Percentiles rank a stretch among this genome's conserved stretches.
Evolutionary conservation across 2,888 invertebrate species (phyloP).

Genomic region (Sepiola atlantica): DNA sequence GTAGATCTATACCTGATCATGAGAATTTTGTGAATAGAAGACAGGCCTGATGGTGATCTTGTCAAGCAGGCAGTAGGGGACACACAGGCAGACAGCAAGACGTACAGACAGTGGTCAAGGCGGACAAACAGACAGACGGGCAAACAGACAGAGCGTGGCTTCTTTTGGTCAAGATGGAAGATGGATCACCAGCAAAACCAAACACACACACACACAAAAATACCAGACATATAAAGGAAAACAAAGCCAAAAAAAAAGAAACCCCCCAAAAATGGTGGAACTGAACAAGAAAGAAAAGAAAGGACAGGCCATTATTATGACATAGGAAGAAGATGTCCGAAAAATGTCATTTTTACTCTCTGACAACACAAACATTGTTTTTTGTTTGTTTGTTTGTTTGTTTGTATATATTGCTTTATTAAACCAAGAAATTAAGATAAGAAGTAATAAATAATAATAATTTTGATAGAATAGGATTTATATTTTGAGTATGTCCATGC

Average conservation of each 20-base stretch:
- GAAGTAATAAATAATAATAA: too few relatives aligned
- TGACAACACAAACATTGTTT: constrained; percentile 3
- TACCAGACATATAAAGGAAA: neutral
- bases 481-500: neutral
- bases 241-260: neutral
- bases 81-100: constrained; percentile 32
- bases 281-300: neutral
- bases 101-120: constrained; percentile 32
- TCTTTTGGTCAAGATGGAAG: constrained; percentile 13
- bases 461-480: neutral
- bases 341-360: constrained; percentile 18
- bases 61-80: constrained; percentile 19
- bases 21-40: constrained; percentile 2
- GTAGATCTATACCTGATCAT: constrained; percentile 19
- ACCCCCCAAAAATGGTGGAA: neutral
- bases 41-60: constrained; percentile 1
- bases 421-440: neutral
- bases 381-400: neutral
- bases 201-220: neutral
- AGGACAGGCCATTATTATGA: neutral
- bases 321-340: neutral
- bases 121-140: neutral
- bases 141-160: constrained; percentile 13
- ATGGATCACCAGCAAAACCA: constrained; percentile 1
- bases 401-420: neutral